These are phyloP conservation scores for Euplexia lucipara DNA, from an alignment of 2,888 invertebrate genomes.

Conservation along the genomic window DNA sequence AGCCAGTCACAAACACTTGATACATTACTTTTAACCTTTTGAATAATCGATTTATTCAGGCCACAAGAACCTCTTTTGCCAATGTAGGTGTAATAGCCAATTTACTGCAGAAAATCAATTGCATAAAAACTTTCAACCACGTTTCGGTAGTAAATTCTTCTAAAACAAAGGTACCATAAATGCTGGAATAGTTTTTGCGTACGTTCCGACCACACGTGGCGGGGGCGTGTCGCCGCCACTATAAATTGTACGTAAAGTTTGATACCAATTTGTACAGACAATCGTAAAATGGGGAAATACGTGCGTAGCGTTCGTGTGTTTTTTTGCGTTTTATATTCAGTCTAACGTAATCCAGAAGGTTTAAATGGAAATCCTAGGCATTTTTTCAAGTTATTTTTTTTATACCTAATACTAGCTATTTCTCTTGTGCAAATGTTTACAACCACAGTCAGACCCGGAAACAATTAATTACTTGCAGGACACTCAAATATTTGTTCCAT, in stretches of 20 bases:
- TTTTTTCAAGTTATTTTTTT: too few species aligned
- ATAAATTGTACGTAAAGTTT: constrained; percentile 70
- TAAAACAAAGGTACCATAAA: constrained; percentile 39
- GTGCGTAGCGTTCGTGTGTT: background rate
- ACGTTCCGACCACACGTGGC: constrained; percentile 57
- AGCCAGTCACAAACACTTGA: too few species aligned
- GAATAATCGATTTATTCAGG: too few species aligned
- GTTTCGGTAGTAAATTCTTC: constrained; percentile 43
- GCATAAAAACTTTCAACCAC: constrained; percentile 10
- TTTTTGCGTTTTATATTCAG: background rate
- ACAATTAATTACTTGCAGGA: too few species aligned
- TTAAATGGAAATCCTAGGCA: background rate
- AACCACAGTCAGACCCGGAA: too few species aligned
- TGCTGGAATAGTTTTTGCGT: constrained; percentile 52
- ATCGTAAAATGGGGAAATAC: constrained; percentile 34
- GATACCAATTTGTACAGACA: constrained; percentile 62
- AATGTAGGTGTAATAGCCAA: too few species aligned
- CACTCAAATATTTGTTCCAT: too few species aligned
- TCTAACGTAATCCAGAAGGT: background rate
- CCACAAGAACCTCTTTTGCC: too few species aligned
- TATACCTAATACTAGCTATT: too few species aligned
- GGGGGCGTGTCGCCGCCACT: constrained; percentile 61
- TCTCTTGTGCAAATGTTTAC: too few species aligned
- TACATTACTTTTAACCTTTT: too few species aligned
- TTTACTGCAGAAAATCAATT: constrained; percentile 13